These are phyloP conservation scores for Takifugu bimaculatus DNA, from an alignment of 2,113 vertebrate genomes.

Conservation along the genomic window DNA sequence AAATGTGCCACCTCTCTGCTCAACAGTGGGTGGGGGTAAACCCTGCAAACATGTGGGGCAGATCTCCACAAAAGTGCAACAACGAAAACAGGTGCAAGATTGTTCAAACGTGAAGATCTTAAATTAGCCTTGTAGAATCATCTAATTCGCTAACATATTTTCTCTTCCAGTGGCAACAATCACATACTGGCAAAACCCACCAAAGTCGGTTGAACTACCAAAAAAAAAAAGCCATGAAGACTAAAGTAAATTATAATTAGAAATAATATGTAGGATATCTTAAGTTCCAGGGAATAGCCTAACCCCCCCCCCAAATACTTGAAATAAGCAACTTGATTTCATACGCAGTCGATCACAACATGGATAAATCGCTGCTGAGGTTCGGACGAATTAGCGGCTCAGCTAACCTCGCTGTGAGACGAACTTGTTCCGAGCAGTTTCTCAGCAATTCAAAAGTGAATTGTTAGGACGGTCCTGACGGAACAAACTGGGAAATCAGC, in stretches of 20 bases:
- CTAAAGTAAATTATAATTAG: not conserved
- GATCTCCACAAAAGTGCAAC: not conserved
- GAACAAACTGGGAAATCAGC: not conserved
- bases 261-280: no score
- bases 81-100: conserved; percentile 5
- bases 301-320: conserved; percentile 6
- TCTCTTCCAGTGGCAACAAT: no score
- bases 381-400: no score
- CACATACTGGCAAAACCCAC: no score
- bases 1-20: not conserved
- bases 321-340: conserved; percentile 3
- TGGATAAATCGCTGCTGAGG: conserved; percentile 7
- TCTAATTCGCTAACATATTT: not conserved
- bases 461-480: not conserved
- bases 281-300: conserved; percentile 37
- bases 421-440: not conserved
- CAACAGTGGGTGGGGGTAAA: not conserved
- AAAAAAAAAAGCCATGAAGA: no score
- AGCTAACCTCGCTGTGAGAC: not conserved
- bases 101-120: conserved; percentile 39
- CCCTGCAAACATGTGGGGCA: no score
- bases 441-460: no score
- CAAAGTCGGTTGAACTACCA: no score
- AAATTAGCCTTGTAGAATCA: conserved; percentile 10
- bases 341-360: not conserved